Conservation (phyloP, 1,140 invertebrate species). For the Hylyphantes graminicola region DNA sequence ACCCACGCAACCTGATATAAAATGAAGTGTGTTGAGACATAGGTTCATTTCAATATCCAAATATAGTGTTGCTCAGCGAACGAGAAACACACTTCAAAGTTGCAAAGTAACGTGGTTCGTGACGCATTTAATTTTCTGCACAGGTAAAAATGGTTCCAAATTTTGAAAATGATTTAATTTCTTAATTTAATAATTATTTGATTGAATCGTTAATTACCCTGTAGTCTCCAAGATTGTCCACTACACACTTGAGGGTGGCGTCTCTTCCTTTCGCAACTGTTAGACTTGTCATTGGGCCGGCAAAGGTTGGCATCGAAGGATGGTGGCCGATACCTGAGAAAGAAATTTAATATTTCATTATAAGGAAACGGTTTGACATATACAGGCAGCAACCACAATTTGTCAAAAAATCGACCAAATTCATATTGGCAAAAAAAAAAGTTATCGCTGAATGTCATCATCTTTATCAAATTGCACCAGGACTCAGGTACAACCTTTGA, state of each 20-base stretch:
- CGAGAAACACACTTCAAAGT: too few relatives aligned
- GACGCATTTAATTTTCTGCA: too few relatives aligned
- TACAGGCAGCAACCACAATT: not conserved
- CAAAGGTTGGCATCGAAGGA: slow-evolving; percentile 74
- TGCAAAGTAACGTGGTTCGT: too few relatives aligned
- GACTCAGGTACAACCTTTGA: not conserved
- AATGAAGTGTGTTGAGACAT: not conserved
- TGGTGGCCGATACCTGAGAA: slow-evolving; percentile 13
- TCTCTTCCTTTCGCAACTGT: slow-evolving; percentile 82
- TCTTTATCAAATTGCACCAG: not conserved
- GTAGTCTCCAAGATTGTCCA: slow-evolving; percentile 82
- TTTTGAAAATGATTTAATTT: too few relatives aligned
- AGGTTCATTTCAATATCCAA: too few relatives aligned
- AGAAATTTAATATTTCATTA: not conserved
- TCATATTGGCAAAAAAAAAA: too few relatives aligned
- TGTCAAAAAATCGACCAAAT: not conserved
- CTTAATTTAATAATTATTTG: not conserved
- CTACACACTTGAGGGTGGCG: slow-evolving; percentile 80
- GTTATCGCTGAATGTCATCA: not conserved
- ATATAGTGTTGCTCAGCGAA: too few relatives aligned
- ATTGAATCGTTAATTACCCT: slow-evolving; percentile 72
- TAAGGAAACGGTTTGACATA: not conserved
- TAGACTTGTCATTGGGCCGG: slow-evolving; percentile 79
- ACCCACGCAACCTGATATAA: slow-evolving; percentile 79
- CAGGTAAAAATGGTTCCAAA: too few relatives aligned